Evolutionary conservation across 2,113 vertebrate genomes (phyloP).

Genomic region (Pelodiscus sinensis): DNA sequence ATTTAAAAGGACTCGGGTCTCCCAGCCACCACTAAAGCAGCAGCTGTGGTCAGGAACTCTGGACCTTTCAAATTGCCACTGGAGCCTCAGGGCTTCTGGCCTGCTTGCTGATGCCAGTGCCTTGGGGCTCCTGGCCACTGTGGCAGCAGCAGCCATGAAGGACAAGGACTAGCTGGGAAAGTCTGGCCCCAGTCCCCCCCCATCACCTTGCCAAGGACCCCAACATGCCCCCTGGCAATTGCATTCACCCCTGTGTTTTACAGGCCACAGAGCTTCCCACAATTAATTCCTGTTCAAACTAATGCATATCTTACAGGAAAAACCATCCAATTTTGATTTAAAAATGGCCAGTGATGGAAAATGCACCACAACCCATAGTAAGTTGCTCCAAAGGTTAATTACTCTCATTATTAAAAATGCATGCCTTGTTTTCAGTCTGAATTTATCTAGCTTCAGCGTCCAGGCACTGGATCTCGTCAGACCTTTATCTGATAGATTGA

Average conservation of each 20-base stretch:
- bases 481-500: neutral
- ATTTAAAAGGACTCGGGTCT: too few relatives aligned
- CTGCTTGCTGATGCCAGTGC: too few relatives aligned
- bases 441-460: neutral
- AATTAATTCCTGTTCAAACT: neutral
- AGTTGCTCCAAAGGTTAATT: neutral
- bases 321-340: neutral
- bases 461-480: neutral
- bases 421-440: neutral
- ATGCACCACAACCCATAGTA: neutral
- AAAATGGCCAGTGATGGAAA: neutral
- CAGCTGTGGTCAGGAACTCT: too few relatives aligned
- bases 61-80: too few relatives aligned
- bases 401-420: neutral
- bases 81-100: too few relatives aligned
- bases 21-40: too few relatives aligned
- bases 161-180: too few relatives aligned
- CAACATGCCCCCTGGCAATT: too few relatives aligned
- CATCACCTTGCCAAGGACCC: too few relatives aligned
- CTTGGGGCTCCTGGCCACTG: too few relatives aligned
- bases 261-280: neutral
- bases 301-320: neutral
- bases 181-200: too few relatives aligned
- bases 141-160: too few relatives aligned
- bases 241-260: neutral